Evolutionary conservation across 2,797 vertebrate species (phyloP).

Genomic region (Hybognathus amarus): DNA sequence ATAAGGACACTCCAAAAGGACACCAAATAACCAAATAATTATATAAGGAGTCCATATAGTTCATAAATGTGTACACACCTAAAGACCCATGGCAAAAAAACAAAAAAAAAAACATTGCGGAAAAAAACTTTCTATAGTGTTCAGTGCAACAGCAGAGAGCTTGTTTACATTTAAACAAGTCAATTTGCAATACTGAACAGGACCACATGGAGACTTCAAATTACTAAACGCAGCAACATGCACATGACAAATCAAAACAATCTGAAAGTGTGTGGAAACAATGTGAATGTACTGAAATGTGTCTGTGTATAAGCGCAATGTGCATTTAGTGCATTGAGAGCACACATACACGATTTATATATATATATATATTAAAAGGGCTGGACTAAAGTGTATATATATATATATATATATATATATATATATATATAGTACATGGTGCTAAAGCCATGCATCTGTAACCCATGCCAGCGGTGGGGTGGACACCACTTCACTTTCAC

Average conservation of each 20-base stretch:
- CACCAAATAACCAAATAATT: background rate
- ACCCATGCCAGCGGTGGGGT: background rate
- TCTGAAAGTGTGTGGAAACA: background rate
- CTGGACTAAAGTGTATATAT: background rate
- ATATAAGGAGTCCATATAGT: background rate
- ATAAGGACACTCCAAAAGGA: background rate
- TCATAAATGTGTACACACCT: no score
- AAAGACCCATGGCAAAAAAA: no score
- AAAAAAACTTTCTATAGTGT: background rate
- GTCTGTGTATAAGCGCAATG: no score
- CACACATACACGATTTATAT: no score
- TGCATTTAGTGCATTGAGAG: no score
- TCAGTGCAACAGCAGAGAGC: background rate
- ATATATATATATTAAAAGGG: background rate
- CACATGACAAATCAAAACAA: background rate
- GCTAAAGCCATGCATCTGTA: constrained; percentile 11
- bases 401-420: background rate
- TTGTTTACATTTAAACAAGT: background rate
- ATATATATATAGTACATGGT: background rate
- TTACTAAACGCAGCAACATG: background rate
- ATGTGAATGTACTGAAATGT: background rate
- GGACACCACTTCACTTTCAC: constrained; percentile 17
- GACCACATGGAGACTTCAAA: background rate
- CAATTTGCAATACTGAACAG: background rate
- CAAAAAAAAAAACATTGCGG: no score